Conservation (phyloP, 2,888 invertebrate species). For the Drosophila colorata region DNA sequence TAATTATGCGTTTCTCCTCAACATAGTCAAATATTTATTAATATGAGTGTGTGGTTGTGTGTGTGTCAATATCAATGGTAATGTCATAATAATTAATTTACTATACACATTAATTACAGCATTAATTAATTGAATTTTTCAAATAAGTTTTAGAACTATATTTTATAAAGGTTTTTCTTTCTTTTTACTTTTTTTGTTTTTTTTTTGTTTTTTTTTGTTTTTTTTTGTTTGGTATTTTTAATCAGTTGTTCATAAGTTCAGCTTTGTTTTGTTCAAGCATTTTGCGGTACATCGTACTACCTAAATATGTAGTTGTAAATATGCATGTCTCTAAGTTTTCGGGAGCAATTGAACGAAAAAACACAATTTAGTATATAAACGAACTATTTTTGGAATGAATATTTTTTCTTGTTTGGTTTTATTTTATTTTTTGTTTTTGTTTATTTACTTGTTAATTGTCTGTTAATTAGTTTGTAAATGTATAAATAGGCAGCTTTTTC, state of each 20-base stretch:
- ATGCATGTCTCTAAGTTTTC: conserved; percentile 32
- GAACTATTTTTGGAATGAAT: conserved; percentile 42
- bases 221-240: conserved; percentile 24
- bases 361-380: conserved; percentile 29
- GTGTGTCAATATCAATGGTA: conserved; percentile 52
- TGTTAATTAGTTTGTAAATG: conserved; percentile 61
- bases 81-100: conserved; percentile 69
- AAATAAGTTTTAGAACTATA: conserved; percentile 69
- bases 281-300: conserved; percentile 41
- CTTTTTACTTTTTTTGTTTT: background rate
- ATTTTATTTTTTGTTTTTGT: conserved; percentile 4
- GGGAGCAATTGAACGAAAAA: conserved; percentile 39
- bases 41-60: conserved; percentile 40
- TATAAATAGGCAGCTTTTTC: conserved; percentile 73
- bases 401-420: conserved; percentile 1
- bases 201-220: background rate
- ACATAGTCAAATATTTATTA: conserved; percentile 47
- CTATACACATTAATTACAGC: conserved; percentile 78
- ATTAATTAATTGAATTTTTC: conserved; percentile 64
- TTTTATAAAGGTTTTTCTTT: conserved; percentile 13
- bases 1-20: conserved; percentile 24
- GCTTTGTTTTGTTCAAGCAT: conserved; percentile 52
- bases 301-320: conserved; percentile 40
- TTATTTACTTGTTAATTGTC: conserved; percentile 15
- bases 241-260: conserved; percentile 58